These are phyloP conservation scores for Rutilus rutilus DNA, from an alignment of 2,113 vertebrate genomes.

Conservation along the genomic window DNA sequence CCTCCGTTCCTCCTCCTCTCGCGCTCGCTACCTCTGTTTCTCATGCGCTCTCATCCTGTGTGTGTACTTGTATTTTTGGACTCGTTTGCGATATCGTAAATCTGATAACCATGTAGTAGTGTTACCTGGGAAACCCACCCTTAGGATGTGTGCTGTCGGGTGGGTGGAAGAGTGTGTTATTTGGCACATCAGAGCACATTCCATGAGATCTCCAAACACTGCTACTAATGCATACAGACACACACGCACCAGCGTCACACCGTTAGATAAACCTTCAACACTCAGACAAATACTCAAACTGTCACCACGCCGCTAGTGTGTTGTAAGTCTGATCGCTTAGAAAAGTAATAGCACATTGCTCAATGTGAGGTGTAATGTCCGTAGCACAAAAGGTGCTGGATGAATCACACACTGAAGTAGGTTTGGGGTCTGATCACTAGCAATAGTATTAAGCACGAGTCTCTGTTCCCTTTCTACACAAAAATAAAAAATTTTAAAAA, in stretches of 20 bases:
- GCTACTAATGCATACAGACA: slow-evolving; percentile 22
- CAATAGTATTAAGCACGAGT: too few species aligned
- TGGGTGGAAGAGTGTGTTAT: slow-evolving; percentile 44
- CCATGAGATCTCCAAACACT: slow-evolving; percentile 50
- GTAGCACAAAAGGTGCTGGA: too few species aligned
- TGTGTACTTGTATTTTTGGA: slow-evolving; percentile 50
- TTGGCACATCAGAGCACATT: slow-evolving; percentile 53
- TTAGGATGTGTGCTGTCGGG: background rate
- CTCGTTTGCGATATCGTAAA: slow-evolving; percentile 44
- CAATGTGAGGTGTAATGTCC: too few species aligned
- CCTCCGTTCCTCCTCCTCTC: slow-evolving; percentile 14
- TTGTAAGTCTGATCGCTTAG: slow-evolving; percentile 13
- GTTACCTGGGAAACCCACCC: slow-evolving; percentile 52
- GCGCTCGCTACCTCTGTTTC: background rate
- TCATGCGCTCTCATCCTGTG: background rate
- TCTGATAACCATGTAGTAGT: slow-evolving; percentile 50
- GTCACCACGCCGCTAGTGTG: slow-evolving; percentile 12
- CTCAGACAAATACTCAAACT: slow-evolving; percentile 18
- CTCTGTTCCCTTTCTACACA: too few species aligned
- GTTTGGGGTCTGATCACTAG: too few species aligned
- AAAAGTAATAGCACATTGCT: background rate
- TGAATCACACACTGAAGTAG: too few species aligned
- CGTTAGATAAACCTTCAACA: slow-evolving; percentile 17
- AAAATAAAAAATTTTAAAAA: too few species aligned
- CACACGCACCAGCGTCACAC: slow-evolving; percentile 5